Base-by-base conservation (phyloP, 2,797 vertebrate genomes). In the Setipinna tenuifilis region DNA sequence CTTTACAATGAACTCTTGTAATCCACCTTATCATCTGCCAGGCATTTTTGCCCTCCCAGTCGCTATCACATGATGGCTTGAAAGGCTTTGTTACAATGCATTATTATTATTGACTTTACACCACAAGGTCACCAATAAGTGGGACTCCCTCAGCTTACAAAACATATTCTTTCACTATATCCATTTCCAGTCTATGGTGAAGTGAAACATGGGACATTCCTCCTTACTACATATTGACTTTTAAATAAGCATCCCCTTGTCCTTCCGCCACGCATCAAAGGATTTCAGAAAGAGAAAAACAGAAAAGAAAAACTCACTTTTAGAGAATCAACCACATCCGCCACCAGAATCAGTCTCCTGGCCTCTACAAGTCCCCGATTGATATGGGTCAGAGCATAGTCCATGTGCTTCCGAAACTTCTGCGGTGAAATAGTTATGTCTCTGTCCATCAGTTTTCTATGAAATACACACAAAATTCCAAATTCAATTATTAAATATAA, bases 301-400 rank as follows among this genome's bases (percentile, higher is more conserved):
- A 65, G 7, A 10, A 65, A 25, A 65, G 71, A 78, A 17, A 41
- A 78, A 80, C 94, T 93, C 86, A 98, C 98, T 97, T 98, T 98
- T 68, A 98, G 94, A 71, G 97, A 98, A 93, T 98, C 97, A 83
- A 98, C 95, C 2, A 98, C 94, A 89, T 98, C 98, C 89, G 98
- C 96, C 7, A 98, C 97, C 92, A 98, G 93, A 91, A 98, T 98
- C 87, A 98, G 97, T 84, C 95, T 97, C 86, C 97, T 94, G 89
- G 97, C 89, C 89, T 96, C 93, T 87, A 96, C 97, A 85, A 98
- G 96, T 84, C 91, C 96, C 54, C 89, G 89, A 94, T 98, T 98
- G 93, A 98, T 87, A 87, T 97, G 95, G 89, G 94, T 93, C 94
- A 98, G 95, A 89, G 94, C 94, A 44, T 88, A 65, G 58, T 96